A percentile compares a stretch with the other conserved stretches of the same genome.
phyloP scores from a whole-genome alignment of 1,140 invertebrate genomes.

The Argopecten irradians region DNA sequence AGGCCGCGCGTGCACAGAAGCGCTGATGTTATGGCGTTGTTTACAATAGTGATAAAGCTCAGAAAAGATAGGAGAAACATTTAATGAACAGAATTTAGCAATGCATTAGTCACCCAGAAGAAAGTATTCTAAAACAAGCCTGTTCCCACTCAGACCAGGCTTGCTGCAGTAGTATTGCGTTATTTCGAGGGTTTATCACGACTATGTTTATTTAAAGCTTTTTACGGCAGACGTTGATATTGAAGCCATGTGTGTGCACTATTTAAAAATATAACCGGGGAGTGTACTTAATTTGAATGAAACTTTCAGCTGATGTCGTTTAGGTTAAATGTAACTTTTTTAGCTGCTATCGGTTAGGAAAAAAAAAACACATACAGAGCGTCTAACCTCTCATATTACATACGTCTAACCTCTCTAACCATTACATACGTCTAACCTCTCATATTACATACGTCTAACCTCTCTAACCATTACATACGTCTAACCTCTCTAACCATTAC shows the following conservation, averaged over 20 bases:
- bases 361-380: too few species aligned
- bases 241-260: neutral
- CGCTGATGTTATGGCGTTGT: neutral
- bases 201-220: neutral
- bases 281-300: too few species aligned
- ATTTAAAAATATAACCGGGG: too few species aligned
- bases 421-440: too few species aligned
- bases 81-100: neutral
- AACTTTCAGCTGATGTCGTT: too few species aligned
- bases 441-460: too few species aligned
- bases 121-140: neutral
- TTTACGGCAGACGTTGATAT: neutral
- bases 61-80: neutral
- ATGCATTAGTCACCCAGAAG: neutral
- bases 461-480: too few species aligned
- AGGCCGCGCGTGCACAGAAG: neutral
- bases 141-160: neutral
- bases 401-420: too few species aligned
- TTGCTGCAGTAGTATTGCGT: neutral
- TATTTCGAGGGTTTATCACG: neutral
- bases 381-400: too few species aligned
- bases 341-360: too few species aligned
- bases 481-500: too few species aligned
- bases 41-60: neutral
- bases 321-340: too few species aligned